Evolutionary conservation across 2,888 invertebrate genomes (phyloP).

Genomic region (Xestia sexstrigata): DNA sequence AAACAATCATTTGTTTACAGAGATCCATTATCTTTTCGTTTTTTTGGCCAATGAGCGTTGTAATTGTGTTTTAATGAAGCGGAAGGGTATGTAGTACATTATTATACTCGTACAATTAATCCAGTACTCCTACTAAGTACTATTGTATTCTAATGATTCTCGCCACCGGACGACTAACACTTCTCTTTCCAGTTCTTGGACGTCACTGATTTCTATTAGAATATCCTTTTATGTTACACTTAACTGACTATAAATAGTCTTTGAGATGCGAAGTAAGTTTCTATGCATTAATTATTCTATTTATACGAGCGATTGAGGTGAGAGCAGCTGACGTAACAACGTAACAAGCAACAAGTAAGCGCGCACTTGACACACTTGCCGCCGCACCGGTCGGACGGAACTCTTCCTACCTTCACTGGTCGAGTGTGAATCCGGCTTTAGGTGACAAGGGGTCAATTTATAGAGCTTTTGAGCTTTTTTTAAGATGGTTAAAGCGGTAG

Average conservation of each 20-base stretch:
- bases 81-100: constrained; percentile 19
- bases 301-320: constrained; percentile 73
- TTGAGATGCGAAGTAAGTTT: constrained; percentile 61
- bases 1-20: constrained; percentile 15
- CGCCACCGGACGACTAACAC: neutral
- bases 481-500: neutral
- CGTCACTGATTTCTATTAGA: too few species aligned
- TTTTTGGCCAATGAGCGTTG: constrained; percentile 14
- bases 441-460: neutral
- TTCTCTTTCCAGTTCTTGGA: neutral
- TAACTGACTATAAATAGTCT: constrained; percentile 32
- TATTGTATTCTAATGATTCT: constrained; percentile 10
- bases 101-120: constrained; percentile 1
- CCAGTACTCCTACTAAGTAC: constrained; percentile 2
- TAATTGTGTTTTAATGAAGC: constrained; percentile 33
- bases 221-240: constrained; percentile 14
- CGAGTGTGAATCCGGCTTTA: constrained; percentile 30
- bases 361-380: constrained; percentile 85
- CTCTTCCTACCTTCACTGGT: constrained; percentile 75
- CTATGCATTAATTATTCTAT: constrained; percentile 76
- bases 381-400: constrained; percentile 80
- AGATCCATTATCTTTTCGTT: constrained; percentile 22
- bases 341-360: constrained; percentile 69
- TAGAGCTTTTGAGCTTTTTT: too few species aligned
- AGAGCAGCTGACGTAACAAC: constrained; percentile 79